Conservation (phyloP, 2,888 invertebrate species). For the Drosophila yooni region DNA sequence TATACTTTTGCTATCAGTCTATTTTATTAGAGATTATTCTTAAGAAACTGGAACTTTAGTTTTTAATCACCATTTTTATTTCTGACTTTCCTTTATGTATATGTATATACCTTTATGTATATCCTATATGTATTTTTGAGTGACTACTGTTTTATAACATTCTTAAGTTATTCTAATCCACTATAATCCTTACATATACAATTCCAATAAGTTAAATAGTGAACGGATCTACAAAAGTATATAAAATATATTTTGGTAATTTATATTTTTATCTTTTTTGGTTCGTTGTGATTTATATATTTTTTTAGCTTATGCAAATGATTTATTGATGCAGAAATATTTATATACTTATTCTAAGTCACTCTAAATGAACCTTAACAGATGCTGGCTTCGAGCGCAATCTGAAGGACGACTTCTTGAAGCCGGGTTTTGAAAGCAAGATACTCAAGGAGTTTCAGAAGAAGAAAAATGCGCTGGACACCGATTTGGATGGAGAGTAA, state of each 20-base stretch:
- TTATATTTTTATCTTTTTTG: neutral
- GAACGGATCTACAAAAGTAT: constrained; percentile 10
- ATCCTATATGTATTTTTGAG: too few species aligned
- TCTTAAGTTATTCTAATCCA: neutral
- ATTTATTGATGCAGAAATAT: constrained; percentile 24
- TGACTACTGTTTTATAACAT: too few species aligned
- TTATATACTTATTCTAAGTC: constrained; percentile 14
- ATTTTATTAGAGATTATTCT: too few species aligned
- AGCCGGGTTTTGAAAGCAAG: constrained; percentile 85
- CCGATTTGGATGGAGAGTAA: constrained; percentile 87
- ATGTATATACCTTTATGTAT: too few species aligned
- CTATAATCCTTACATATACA: neutral
- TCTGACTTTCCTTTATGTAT: too few species aligned
- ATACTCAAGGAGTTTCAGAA: constrained; percentile 81
- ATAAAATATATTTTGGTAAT: constrained; percentile 5
- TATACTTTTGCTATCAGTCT: too few species aligned
- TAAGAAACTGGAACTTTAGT: too few species aligned
- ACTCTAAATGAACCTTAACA: constrained; percentile 16
- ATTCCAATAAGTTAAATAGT: constrained; percentile 16
- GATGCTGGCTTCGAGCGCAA: constrained; percentile 79
- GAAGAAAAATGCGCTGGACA: constrained; percentile 84
- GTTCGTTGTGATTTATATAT: constrained; percentile 16
- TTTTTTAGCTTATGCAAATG: neutral
- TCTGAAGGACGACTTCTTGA: constrained; percentile 86
- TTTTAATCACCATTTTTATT: too few species aligned